phyloP scores from a whole-genome alignment of 2,888 invertebrate genomes.

The Mythimna loreyi region DNA sequence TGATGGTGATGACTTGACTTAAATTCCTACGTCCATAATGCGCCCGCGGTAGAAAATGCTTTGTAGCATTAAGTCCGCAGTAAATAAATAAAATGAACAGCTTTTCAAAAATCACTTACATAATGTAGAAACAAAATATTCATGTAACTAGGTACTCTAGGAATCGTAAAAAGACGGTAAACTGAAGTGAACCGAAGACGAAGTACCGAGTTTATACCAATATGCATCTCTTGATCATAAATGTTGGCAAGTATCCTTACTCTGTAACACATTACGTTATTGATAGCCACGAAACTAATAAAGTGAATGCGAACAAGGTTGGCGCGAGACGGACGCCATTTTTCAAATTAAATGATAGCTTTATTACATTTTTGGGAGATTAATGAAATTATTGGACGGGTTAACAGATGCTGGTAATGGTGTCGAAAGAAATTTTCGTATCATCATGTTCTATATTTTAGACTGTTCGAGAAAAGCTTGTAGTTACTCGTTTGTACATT shows the following conservation, averaged over 20 bases:
- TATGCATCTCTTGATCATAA: slow-evolving; percentile 28
- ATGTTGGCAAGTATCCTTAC: slow-evolving; percentile 30
- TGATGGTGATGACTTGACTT: no score
- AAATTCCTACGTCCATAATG: no score
- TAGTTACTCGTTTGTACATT: background rate
- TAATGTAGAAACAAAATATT: slow-evolving; percentile 12
- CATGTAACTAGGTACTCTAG: slow-evolving; percentile 4
- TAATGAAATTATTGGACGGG: slow-evolving; percentile 48
- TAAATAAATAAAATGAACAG: no score
- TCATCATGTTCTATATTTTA: background rate
- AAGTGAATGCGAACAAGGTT: slow-evolving; percentile 37
- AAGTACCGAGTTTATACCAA: background rate
- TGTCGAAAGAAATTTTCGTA: slow-evolving; percentile 21
- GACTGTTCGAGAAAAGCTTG: background rate
- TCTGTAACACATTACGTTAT: slow-evolving; percentile 54
- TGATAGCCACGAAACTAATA: slow-evolving; percentile 48
- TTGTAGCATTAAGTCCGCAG: no score
- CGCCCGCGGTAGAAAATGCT: no score
- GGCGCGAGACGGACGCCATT: slow-evolving; percentile 38
- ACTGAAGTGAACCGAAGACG: slow-evolving; percentile 22
- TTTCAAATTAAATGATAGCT: slow-evolving; percentile 44
- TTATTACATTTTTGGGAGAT: slow-evolving; percentile 43
- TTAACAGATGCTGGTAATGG: slow-evolving; percentile 45
- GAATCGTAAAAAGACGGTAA: slow-evolving; percentile 43
- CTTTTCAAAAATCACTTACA: background rate